phyloP scores from a whole-genome alignment of 2,797 vertebrate genomes.

The Phoxinus dragarum region DNA sequence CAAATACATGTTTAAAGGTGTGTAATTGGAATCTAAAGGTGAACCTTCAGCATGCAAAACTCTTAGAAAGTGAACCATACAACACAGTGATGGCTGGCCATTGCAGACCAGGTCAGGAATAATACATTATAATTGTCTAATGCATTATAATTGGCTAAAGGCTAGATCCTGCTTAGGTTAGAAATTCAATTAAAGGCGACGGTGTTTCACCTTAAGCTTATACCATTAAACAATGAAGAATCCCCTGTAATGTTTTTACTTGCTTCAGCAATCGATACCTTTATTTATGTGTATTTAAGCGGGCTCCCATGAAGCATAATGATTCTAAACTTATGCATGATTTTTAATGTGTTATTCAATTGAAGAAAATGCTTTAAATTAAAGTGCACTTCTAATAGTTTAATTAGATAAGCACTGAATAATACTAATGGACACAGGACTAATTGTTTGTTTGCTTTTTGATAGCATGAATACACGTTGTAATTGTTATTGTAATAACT shows the following conservation, averaged over 20 bases:
- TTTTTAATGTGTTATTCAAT: constrained; percentile 6
- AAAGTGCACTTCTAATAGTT: constrained; percentile 16
- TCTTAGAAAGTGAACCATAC: not conserved
- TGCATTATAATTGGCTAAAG: constrained; percentile 45
- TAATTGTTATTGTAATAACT: not conserved
- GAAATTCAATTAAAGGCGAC: constrained; percentile 52
- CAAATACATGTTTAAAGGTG: not conserved
- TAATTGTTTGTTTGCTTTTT: constrained; percentile 10
- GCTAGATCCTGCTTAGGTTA: constrained; percentile 43
- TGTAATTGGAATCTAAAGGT: not conserved
- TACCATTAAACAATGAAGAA: constrained; percentile 35
- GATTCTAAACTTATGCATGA: constrained; percentile 4
- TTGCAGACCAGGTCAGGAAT: not conserved
- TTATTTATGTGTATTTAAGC: constrained; percentile 40
- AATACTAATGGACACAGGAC: not conserved
- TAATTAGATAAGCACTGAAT: constrained; percentile 23
- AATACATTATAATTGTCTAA: constrained; percentile 35
- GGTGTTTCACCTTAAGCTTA: constrained; percentile 39
- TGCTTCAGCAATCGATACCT: constrained; percentile 39
- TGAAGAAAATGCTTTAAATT: constrained; percentile 16
- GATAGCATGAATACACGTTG: not conserved
- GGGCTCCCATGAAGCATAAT: constrained; percentile 1
- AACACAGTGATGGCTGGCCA: not conserved
- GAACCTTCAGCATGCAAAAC: not conserved
- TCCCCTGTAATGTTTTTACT: constrained; percentile 30